Conservation (phyloP, 1,140 invertebrate species). For the Dufourea novaeangliae region DNA sequence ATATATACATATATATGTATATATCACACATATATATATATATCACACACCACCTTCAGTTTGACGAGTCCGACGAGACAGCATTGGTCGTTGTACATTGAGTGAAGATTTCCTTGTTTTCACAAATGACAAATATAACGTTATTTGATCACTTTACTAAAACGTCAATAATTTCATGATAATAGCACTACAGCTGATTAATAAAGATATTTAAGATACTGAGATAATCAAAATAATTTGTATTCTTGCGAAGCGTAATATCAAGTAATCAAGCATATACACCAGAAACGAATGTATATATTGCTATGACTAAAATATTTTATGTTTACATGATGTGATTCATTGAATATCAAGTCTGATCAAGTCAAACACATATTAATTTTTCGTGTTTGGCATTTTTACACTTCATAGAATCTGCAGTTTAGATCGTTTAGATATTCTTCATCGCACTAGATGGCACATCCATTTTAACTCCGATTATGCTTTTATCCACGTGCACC, state of each 20-base stretch:
- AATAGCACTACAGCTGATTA: constrained; percentile 25
- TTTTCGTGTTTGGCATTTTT: not conserved
- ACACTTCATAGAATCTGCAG: not conserved
- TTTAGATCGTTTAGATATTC: not conserved
- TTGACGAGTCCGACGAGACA: constrained; percentile 50
- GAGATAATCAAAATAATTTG: not conserved
- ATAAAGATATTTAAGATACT: constrained; percentile 12
- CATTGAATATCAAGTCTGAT: constrained; percentile 15
- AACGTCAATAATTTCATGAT: constrained; percentile 41
- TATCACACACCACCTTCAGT: constrained; percentile 56
- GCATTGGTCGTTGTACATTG: constrained; percentile 57
- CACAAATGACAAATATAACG: not conserved
- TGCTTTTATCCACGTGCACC: not conserved
- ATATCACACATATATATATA: no score
- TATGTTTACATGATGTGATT: not conserved
- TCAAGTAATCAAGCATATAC: not conserved
- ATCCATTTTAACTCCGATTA: not conserved
- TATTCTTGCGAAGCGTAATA: not conserved
- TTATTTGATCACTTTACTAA: not conserved
- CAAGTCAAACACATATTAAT: not conserved
- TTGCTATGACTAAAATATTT: constrained; percentile 1
- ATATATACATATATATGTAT: no score
- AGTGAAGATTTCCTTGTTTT: constrained; percentile 49
- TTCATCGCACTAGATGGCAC: not conserved
- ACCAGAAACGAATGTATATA: not conserved